Evolutionary conservation across 2,888 invertebrate genomes (phyloP).

Genomic region (Heliconius erato): DNA sequence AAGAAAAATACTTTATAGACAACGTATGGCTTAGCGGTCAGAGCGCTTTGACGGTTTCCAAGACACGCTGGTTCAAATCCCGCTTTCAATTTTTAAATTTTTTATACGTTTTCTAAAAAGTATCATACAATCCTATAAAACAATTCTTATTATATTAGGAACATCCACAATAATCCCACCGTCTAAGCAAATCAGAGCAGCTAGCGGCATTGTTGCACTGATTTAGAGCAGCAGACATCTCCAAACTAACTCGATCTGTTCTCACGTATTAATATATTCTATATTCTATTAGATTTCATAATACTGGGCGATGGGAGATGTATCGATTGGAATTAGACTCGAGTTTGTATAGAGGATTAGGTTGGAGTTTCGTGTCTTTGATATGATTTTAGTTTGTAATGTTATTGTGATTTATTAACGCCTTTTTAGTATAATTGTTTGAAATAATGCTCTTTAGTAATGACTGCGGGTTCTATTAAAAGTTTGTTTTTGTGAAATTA

Average conservation of each 20-base stretch:
- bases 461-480: no score
- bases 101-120: no score
- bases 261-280: slow-evolving; percentile 86
- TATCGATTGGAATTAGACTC: slow-evolving; percentile 78
- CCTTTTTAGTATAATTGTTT: no score
- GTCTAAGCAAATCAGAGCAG: slow-evolving; percentile 80
- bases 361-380: slow-evolving; percentile 48
- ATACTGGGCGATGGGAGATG: slow-evolving; percentile 75
- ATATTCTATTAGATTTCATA: slow-evolving; percentile 84
- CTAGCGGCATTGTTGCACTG: slow-evolving; percentile 80
- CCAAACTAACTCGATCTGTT: slow-evolving; percentile 80
- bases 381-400: neutral
- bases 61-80: no score
- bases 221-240: slow-evolving; percentile 82
- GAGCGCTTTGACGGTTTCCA: no score
- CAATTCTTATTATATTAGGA: slow-evolving; percentile 19
- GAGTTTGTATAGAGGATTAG: slow-evolving; percentile 45
- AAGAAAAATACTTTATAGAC: no score
- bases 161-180: slow-evolving; percentile 65
- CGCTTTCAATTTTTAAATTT: no score
- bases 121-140: no score
- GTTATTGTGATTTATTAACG: neutral
- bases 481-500: no score
- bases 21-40: no score
- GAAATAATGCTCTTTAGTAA: no score